These are phyloP conservation scores for Alligator sinensis DNA, from an alignment of 2,113 vertebrate species.

Conservation along the genomic window DNA sequence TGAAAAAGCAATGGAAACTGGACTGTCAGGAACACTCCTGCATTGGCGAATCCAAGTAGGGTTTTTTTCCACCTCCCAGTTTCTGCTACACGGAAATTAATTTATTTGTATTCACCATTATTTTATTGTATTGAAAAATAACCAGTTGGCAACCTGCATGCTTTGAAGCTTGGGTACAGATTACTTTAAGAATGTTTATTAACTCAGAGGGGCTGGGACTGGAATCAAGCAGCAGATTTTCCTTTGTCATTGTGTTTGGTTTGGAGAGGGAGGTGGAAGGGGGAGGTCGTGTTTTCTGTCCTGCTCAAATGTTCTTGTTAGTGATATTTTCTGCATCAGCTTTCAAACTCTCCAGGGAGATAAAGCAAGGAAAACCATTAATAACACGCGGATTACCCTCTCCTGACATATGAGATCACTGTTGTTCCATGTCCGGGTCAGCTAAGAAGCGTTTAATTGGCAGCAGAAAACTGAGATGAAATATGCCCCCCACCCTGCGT, in stretches of 20 bases:
- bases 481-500: rapidly evolving
- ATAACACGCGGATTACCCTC: background rate
- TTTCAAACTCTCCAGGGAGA: background rate
- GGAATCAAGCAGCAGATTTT: background rate
- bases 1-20: conserved; percentile 38
- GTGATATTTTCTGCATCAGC: background rate
- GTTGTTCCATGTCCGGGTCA: background rate
- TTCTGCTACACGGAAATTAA: background rate
- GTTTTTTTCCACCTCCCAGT: conserved; percentile 21
- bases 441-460: background rate
- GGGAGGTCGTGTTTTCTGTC: background rate
- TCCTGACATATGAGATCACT: background rate
- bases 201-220: background rate
- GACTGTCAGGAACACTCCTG: background rate
- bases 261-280: background rate
- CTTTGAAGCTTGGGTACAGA: rapidly evolving
- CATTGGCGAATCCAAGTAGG: background rate
- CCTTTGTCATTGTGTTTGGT: background rate
- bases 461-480: rapidly evolving
- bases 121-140: background rate
- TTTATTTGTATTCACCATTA: background rate
- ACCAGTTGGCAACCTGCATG: background rate
- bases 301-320: background rate
- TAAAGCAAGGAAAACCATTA: background rate
- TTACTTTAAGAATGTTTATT: background rate